A percentile compares a stretch with the other conserved stretches of the same genome.
These are phyloP conservation scores for Platygyra sinensis DNA, from an alignment of 64 coral and sea anemone genomes.

Conservation along the genomic window DNA sequence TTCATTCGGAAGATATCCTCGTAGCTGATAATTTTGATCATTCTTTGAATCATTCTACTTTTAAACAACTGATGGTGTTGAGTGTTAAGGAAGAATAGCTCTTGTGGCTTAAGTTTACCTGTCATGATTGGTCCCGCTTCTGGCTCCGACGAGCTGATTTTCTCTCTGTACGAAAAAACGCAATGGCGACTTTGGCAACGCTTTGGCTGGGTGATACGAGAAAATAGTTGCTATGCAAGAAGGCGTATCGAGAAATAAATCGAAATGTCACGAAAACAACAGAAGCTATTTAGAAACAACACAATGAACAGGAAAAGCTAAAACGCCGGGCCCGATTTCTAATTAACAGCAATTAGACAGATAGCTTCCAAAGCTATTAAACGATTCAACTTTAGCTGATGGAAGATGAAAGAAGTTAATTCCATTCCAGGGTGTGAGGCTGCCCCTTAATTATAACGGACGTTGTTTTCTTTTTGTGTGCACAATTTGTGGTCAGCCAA, in stretches of 20 bases:
- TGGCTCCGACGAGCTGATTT: too few species aligned
- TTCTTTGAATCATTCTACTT: too few species aligned
- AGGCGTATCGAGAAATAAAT: constrained; percentile 20
- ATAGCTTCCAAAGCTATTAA: not conserved
- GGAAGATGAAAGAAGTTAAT: not conserved
- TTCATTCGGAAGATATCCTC: too few species aligned
- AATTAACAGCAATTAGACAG: constrained; percentile 29
- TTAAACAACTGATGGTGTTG: too few species aligned
- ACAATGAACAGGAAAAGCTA: constrained; percentile 23
- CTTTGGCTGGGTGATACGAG: not conserved
- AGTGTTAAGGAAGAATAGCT: too few species aligned
- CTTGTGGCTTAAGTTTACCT: too few species aligned
- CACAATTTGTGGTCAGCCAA: constrained; percentile 2
- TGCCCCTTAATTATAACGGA: not conserved
- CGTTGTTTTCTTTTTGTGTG: not conserved
- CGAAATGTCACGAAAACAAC: not conserved
- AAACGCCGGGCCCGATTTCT: not conserved
- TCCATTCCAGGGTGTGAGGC: not conserved
- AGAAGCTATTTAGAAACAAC: not conserved
- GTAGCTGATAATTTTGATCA: too few species aligned
- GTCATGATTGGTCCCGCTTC: too few species aligned
- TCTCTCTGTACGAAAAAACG: not conserved
- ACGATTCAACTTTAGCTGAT: not conserved
- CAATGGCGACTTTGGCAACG: not conserved
- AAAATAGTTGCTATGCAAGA: not conserved